phyloP scores from a whole-genome alignment of 2,113 vertebrate genomes.

The Silurus glanis region DNA sequence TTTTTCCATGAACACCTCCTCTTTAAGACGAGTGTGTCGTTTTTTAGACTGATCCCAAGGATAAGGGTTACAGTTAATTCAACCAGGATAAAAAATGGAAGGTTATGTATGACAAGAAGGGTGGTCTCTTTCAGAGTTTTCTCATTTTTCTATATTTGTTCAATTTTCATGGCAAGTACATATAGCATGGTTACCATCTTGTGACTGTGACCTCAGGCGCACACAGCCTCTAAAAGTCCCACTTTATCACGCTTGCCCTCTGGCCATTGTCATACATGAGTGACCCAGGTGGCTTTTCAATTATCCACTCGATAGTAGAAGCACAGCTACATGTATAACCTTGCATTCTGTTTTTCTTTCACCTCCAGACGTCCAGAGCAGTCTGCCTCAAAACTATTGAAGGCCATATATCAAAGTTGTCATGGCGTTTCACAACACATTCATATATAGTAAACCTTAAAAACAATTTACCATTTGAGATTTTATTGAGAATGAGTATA shows the following conservation, averaged over 20 bases:
- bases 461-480: no score
- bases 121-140: not conserved
- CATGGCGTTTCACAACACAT: not conserved
- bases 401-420: conserved; percentile 12
- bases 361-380: not conserved
- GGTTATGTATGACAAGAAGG: not conserved
- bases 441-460: not conserved
- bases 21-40: not conserved
- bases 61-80: not conserved
- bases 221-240: not conserved
- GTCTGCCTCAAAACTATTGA: not conserved
- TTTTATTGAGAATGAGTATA: not conserved
- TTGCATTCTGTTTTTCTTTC: not conserved
- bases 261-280: not conserved
- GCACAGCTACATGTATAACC: not conserved
- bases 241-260: not conserved
- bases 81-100: not conserved
- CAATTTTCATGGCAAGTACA: not conserved
- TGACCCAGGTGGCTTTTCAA: not conserved
- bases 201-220: not conserved
- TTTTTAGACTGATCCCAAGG: not conserved
- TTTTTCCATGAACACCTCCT: not conserved
- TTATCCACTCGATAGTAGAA: not conserved
- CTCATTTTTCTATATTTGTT: not conserved
- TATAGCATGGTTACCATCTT: not conserved